Conservation (phyloP, 2,797 vertebrate species). For the Oryzias dopingdopingensis region DNA sequence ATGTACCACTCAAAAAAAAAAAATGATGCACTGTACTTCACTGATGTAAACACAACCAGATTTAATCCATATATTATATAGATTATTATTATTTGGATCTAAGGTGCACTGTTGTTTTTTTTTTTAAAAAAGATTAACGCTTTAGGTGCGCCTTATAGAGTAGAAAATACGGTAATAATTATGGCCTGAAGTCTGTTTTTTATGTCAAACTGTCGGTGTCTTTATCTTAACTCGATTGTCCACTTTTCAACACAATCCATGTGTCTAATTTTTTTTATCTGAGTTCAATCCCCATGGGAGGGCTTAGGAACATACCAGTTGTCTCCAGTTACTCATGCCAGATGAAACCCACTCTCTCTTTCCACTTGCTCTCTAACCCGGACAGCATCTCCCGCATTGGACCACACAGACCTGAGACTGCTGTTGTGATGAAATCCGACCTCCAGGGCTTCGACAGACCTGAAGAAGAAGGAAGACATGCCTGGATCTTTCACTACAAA, state of each 20-base stretch:
- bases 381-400: slow-evolving; percentile 22
- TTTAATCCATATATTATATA: no score
- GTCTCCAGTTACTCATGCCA: slow-evolving; percentile 22
- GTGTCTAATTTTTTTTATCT: neutral
- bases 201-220: no score
- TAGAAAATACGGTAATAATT: no score
- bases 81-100: no score
- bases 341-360: slow-evolving; percentile 31
- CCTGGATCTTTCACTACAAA: slow-evolving; percentile 9
- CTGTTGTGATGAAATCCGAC: slow-evolving; percentile 36
- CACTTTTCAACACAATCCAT: neutral
- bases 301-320: neutral
- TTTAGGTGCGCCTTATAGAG: no score
- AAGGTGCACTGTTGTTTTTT: no score
- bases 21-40: no score
- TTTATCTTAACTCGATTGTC: no score
- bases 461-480: slow-evolving; percentile 20
- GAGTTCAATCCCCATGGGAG: neutral
- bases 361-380: slow-evolving; percentile 30
- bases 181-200: no score
- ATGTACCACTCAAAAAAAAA: no score
- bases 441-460: slow-evolving; percentile 43
- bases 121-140: no score
- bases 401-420: slow-evolving; percentile 43
- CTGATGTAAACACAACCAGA: no score